Base-by-base conservation (phyloP, 2,797 vertebrate genomes). In the Buphagus erythrorhynchus region DNA sequence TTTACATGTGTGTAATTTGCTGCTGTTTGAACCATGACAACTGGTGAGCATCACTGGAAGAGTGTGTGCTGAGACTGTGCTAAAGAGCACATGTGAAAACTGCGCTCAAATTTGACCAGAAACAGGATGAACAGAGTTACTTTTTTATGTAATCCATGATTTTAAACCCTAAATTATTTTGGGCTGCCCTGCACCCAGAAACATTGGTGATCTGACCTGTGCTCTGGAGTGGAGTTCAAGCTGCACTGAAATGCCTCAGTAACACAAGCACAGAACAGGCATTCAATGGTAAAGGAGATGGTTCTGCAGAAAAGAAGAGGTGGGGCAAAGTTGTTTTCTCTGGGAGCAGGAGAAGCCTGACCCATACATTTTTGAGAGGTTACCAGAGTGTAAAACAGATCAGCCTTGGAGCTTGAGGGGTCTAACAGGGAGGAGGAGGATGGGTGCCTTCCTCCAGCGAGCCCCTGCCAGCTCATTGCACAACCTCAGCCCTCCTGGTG, bases 121-220 rank as follows among this genome's bases (percentile, higher is more conserved):
- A 65, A 22, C 4, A 10, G 9, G n/a, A 14, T 16, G 55, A 86
- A 58, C 9, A 22, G 18, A n/a, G 26, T 35, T 55, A 10, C 3
- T 63, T 74, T 52, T 90, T 54, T 0, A 42, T 11, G 19, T 25
- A 52, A 61, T 33, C 31, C n/a, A 9, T 43, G 1, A 29, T 57
- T 86, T 88, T 75, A 65, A 86, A 68, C 18, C 31, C 28, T 33
- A 8, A 38, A 57, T 31, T 54, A 2, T 42, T 68, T 67, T 26
- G 45, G 16, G 33, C 36, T 86, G 36, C 35, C 66, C 48, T 51
- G 5, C 17, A 29, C 31, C 46, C 55, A 57, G 82, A 49, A 61
- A 6, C 18, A 48, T 0, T 15, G 24, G 14, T 6, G 2, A 8
- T 36, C 28, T 46, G 22, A 9, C 22, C 57, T 17, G 0, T 13